Percentiles rank a stretch among this genome's conserved stretches.
Evolutionary conservation across 23 tunicate species (phyloP).

Genomic region (Ciona savignyi): DNA sequence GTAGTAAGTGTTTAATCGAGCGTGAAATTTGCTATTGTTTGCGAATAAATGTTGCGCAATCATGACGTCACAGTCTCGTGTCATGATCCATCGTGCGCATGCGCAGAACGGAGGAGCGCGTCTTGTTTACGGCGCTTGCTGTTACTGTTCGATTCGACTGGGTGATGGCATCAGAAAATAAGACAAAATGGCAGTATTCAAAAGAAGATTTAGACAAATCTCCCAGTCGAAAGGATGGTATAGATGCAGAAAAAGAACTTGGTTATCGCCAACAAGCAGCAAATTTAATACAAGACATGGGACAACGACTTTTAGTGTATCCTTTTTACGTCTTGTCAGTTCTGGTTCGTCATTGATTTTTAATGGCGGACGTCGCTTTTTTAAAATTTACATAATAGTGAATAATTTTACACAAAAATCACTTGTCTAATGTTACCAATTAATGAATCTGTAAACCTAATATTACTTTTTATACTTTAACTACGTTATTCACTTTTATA

Average conservation of each 20-base stretch:
- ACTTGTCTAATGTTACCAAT: neutral
- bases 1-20: conserved; percentile 2
- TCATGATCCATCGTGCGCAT: conserved; percentile 29
- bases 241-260: conserved; percentile 78
- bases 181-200: conserved; percentile 67
- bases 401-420: neutral
- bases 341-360: neutral
- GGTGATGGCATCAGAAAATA: conserved; percentile 29
- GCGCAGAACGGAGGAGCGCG: conserved; percentile 28
- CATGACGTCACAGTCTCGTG: conserved; percentile 69
- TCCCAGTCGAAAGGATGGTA: conserved; percentile 70
- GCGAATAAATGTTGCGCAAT: conserved; percentile 13
- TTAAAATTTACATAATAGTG: neutral
- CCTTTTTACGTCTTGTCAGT: neutral
- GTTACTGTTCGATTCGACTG: conserved; percentile 16
- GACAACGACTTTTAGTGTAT: conserved; percentile 91
- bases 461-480: neutral
- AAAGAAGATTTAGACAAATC: conserved; percentile 53
- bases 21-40: conserved; percentile 13
- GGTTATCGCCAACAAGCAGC: conserved; percentile 97
- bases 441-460: neutral
- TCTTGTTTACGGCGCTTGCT: conserved; percentile 21
- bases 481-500: neutral
- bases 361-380: neutral
- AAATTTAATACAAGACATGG: conserved; percentile 97